A percentile compares a stretch with the other conserved stretches of the same genome.
Evolutionary conservation across 2,113 vertebrate genomes (phyloP).

Genomic region (Ovis canadensis): DNA sequence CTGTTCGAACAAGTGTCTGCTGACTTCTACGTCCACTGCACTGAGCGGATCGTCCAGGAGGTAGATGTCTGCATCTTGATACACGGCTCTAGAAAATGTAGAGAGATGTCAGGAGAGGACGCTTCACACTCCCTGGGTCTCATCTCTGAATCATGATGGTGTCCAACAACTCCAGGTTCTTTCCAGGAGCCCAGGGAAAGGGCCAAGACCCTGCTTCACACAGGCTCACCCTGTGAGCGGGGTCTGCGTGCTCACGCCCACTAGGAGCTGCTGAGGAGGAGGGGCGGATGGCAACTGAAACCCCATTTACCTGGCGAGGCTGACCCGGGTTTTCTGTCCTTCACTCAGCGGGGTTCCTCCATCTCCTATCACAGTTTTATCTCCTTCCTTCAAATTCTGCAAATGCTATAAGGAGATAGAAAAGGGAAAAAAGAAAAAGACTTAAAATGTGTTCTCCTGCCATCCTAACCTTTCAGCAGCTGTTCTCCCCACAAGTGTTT

Average conservation of each 20-base stretch:
- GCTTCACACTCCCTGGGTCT: rapidly evolving
- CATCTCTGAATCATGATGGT: rapidly evolving
- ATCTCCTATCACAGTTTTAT: neutral
- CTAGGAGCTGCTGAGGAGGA: rapidly evolving
- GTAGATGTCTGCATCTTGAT: constrained; percentile 97
- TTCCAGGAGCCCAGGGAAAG: rapidly evolving
- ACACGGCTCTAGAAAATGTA: constrained; percentile 86
- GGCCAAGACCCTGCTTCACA: rapidly evolving
- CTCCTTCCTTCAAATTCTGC: neutral
- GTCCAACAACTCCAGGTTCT: neutral
- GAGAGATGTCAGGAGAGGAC: neutral
- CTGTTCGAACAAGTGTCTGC: neutral
- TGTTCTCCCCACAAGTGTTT: neutral
- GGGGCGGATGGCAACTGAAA: rapidly evolving
- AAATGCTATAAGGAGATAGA: neutral
- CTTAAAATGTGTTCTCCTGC: neutral
- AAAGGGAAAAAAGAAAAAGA: neutral
- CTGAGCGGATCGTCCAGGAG: constrained; percentile 78
- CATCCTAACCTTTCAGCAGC: neutral
- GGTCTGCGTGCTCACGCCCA: rapidly evolving
- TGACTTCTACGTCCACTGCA: neutral
- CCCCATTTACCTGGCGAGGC: constrained; percentile 86
- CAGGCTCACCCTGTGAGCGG: rapidly evolving
- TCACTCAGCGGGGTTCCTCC: neutral
- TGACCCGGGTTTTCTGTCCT: constrained; percentile 90